phyloP scores from a whole-genome alignment of 1,140 invertebrate species.

The Stegodyphus mimosarum region DNA sequence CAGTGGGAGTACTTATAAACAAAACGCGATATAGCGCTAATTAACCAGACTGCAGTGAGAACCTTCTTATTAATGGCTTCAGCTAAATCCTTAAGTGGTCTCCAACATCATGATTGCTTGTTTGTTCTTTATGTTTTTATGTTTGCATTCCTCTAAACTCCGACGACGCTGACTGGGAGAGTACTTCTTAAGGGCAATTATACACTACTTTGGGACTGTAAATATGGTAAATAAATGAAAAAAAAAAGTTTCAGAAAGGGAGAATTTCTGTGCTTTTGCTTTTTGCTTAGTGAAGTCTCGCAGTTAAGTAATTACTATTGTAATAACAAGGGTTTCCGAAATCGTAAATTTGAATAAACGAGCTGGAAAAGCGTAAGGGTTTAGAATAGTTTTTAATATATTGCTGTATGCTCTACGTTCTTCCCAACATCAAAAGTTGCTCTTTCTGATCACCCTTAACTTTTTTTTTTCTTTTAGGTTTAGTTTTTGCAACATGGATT shows the following conservation, averaged over 20 bases:
- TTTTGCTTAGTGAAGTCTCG: conserved; percentile 11
- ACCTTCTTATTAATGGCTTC: conserved; percentile 47
- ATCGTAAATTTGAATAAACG: neutral
- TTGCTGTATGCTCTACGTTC: no score
- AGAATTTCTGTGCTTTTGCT: neutral
- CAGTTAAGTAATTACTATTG: conserved; percentile 49
- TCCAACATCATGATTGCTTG: neutral
- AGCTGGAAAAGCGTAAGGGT: no score
- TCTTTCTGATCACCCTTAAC: neutral
- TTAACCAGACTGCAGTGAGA: conserved; percentile 16
- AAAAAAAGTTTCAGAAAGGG: neutral
- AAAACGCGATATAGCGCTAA: conserved; percentile 44
- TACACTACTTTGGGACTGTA: neutral
- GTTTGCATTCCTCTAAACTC: neutral
- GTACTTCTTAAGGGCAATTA: conserved; percentile 22
- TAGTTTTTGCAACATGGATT: no score
- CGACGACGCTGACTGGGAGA: neutral
- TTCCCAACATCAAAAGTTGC: no score
- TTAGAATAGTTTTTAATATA: no score
- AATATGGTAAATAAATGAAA: neutral
- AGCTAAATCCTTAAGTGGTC: conserved; percentile 29
- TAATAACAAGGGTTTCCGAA: neutral
- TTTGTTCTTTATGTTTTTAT: conserved; percentile 1
- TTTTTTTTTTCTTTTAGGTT: neutral
- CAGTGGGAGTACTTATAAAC: conserved; percentile 22